Conservation (phyloP, 2,797 vertebrate genomes). For the Clarias fuscus region DNA sequence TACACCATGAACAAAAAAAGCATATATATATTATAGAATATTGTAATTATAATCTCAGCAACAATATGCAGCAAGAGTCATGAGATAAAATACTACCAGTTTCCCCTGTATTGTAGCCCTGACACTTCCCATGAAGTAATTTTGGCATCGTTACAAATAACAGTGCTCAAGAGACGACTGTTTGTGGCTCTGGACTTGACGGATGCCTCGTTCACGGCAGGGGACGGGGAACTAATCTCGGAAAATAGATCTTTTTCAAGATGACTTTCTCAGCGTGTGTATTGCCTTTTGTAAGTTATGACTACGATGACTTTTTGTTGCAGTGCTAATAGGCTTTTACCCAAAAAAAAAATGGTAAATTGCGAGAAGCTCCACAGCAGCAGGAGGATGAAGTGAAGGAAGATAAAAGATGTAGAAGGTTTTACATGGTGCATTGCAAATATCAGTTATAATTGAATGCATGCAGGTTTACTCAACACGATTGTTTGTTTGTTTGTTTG, state of each 20-base stretch:
- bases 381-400: neutral
- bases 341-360: neutral
- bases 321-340: neutral
- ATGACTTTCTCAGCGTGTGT: neutral
- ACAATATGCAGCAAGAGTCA: neutral
- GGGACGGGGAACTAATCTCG: neutral
- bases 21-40: too few species aligned
- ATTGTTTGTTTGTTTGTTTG: too few species aligned
- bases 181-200: neutral
- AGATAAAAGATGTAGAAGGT: neutral
- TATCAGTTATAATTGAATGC: neutral
- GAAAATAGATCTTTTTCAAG: conserved; percentile 15
- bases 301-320: neutral
- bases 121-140: conserved; percentile 1
- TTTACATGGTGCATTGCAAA: neutral
- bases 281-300: neutral
- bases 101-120: neutral
- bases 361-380: neutral
- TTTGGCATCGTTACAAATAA: neutral
- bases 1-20: too few species aligned
- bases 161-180: neutral
- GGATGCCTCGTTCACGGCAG: neutral
- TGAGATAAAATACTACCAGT: neutral
- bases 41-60: too few species aligned
- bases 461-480: neutral